Evolutionary conservation across 2,797 vertebrate species (phyloP).

Genomic region (Rhinatrema bivittatum): DNA sequence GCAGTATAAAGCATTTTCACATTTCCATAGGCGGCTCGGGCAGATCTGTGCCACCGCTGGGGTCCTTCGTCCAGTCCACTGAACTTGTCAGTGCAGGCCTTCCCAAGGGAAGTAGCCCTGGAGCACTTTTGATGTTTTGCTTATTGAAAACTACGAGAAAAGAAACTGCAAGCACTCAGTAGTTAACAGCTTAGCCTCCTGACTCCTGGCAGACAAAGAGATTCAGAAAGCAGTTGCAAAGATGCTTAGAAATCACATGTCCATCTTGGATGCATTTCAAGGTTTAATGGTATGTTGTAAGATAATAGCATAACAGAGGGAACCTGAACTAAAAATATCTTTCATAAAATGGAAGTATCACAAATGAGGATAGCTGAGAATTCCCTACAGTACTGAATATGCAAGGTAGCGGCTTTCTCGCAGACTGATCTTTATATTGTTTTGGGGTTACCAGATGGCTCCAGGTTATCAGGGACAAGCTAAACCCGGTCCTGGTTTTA

Average conservation of each 20-base stretch:
- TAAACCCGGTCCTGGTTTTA: no score
- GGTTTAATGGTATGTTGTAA: slow-evolving; percentile 41
- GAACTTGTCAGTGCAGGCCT: background rate
- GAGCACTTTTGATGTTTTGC: slow-evolving; percentile 1
- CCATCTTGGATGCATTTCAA: slow-evolving; percentile 35
- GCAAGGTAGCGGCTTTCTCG: slow-evolving; percentile 28
- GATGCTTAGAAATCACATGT: slow-evolving; percentile 44
- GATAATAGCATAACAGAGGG: slow-evolving; percentile 37
- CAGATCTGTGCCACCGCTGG: slow-evolving; percentile 14
- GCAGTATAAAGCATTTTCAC: slow-evolving; percentile 28
- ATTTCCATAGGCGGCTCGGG: slow-evolving; percentile 6
- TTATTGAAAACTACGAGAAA: background rate
- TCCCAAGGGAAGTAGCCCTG: background rate
- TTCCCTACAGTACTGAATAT: slow-evolving; percentile 34
- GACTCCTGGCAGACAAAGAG: slow-evolving; percentile 29
- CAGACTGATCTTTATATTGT: slow-evolving; percentile 8
- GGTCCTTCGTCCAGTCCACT: slow-evolving; percentile 3
- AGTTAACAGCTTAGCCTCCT: slow-evolving; percentile 8
- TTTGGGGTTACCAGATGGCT: background rate
- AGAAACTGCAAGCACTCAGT: slow-evolving; percentile 11
- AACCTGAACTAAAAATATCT: slow-evolving; percentile 47
- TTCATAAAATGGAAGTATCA: slow-evolving; percentile 44
- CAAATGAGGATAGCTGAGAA: slow-evolving; percentile 35
- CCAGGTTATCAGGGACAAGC: slow-evolving; percentile 6
- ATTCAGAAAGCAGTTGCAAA: slow-evolving; percentile 24